Conservation (phyloP, 2,797 vertebrate genomes). For the Chanos chanos region DNA sequence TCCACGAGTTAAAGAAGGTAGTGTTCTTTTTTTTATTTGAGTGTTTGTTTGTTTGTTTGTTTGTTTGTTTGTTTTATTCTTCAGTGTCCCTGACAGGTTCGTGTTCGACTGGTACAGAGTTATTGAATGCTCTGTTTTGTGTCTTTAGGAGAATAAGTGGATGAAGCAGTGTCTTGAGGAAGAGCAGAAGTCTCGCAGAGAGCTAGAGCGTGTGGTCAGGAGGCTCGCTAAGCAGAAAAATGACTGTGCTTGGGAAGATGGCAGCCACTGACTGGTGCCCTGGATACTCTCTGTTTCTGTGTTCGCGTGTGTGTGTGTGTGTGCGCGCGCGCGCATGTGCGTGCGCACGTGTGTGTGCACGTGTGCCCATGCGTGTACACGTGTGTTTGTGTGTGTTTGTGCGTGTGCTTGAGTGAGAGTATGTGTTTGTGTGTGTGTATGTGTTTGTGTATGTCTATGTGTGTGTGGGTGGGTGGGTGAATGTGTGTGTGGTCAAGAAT, state of each 20-base stretch:
- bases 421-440: slow-evolving; percentile 21
- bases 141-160: slow-evolving; percentile 86
- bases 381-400: slow-evolving; percentile 12
- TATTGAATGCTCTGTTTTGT: neutral
- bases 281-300: slow-evolving; percentile 1
- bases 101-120: neutral
- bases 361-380: neutral
- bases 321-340: slow-evolving; percentile 18
- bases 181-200: slow-evolving; percentile 92
- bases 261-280: slow-evolving; percentile 66
- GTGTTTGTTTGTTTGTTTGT: neutral
- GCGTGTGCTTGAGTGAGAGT: slow-evolving; percentile 26
- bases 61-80: neutral
- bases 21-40: neutral
- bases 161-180: slow-evolving; percentile 98
- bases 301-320: neutral
- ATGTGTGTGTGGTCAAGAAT: too few relatives aligned
- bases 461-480: neutral
- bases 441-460: slow-evolving; percentile 11
- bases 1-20: slow-evolving; percentile 97
- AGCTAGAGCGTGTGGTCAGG: slow-evolving; percentile 89
- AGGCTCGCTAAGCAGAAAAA: slow-evolving; percentile 92
- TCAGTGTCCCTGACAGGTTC: neutral
- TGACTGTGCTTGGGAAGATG: slow-evolving; percentile 84
- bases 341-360: slow-evolving; percentile 30